Conservation (phyloP, 2,113 vertebrate species). For the Pseudonaja textilis region DNA sequence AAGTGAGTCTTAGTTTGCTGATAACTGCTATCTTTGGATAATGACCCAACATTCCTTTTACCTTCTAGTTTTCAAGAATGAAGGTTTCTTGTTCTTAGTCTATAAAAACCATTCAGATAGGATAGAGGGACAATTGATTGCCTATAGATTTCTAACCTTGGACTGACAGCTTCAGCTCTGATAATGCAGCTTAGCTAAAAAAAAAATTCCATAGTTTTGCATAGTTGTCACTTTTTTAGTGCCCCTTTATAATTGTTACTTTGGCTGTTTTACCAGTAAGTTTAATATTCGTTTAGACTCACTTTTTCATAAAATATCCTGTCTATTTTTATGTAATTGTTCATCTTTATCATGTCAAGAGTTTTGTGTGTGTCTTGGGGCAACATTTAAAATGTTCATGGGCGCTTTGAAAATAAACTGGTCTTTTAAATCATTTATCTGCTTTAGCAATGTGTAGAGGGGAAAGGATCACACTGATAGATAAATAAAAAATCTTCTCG, state of each 20-base stretch:
- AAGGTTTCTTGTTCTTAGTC: constrained; percentile 5
- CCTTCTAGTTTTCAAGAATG: not conserved
- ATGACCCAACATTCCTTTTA: not conserved
- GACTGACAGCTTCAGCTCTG: not conserved
- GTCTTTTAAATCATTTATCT: not conserved
- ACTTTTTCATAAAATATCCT: not conserved
- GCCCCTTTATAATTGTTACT: not conserved
- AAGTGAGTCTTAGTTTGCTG: not conserved
- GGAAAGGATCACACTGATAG: not conserved
- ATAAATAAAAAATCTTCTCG: not conserved
- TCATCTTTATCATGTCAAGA: not conserved
- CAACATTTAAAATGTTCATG: not conserved
- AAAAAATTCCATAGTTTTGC: not conserved
- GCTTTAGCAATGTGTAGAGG: not conserved
- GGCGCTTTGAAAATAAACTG: not conserved
- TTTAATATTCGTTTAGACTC: not conserved
- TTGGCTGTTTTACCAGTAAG: not conserved
- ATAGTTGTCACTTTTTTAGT: not conserved
- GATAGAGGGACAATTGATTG: not conserved
- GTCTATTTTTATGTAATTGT: not conserved
- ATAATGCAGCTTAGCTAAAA: not conserved
- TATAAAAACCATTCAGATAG: not conserved
- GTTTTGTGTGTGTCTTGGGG: not conserved
- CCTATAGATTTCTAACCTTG: not conserved
- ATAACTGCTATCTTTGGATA: not conserved